Evolutionary conservation across 2,113 vertebrate genomes (phyloP).

Genomic region (Patagioenas fasciata): DNA sequence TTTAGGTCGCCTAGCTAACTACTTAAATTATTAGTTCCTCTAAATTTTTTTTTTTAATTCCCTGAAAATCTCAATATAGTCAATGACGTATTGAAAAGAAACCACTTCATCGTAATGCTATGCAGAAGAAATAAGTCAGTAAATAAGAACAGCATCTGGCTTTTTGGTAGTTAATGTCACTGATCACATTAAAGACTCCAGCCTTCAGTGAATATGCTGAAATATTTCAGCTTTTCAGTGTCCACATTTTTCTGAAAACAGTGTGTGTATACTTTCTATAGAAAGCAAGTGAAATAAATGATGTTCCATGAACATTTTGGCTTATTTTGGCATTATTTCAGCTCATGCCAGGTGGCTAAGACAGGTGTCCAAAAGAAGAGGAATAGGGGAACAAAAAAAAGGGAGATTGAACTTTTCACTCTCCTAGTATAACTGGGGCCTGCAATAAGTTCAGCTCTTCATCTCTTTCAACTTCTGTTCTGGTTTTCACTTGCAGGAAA

Average conservation of each 20-base stretch:
- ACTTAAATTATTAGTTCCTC: not conserved
- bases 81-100: not conserved
- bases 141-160: not conserved
- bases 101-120: not conserved
- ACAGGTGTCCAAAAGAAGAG: not conserved
- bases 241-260: not conserved
- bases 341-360: not conserved
- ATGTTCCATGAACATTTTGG: not conserved
- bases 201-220: not conserved
- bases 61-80: not conserved
- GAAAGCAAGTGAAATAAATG: not conserved
- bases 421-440: accelerated
- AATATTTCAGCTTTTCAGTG: not conserved
- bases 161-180: not conserved
- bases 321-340: not conserved
- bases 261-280: not conserved
- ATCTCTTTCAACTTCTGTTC: not conserved
- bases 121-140: not conserved
- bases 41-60: not conserved
- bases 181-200: not conserved
- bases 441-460: not conserved
- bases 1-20: not conserved
- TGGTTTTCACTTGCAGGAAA: not conserved
- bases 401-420: not conserved
- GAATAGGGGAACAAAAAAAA: not conserved